Evolutionary conservation across 2,797 vertebrate species (phyloP).

Genomic region (Benthosema pterotum): DNA sequence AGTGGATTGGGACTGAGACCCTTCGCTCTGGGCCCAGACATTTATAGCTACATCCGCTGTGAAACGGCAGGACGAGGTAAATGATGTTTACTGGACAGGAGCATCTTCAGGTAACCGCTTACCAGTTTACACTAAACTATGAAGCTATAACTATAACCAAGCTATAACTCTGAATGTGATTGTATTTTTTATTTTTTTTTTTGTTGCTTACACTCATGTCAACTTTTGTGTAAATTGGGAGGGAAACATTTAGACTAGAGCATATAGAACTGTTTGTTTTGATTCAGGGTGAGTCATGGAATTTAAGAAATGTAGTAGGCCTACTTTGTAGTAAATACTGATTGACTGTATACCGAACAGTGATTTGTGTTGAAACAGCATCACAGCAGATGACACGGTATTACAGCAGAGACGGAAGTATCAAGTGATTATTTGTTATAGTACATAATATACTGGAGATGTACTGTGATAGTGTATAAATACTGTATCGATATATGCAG

Average conservation of each 20-base stretch:
- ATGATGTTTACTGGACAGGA: not conserved
- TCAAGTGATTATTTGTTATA: no score
- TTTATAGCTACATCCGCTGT: slow-evolving; percentile 11
- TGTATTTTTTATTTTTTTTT: not conserved
- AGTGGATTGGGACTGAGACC: slow-evolving; percentile 40
- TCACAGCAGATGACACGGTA: no score
- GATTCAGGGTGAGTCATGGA: not conserved
- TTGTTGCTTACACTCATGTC: not conserved
- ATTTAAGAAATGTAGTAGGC: not conserved
- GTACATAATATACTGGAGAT: no score
- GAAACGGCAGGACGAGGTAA: not conserved
- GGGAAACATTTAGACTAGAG: not conserved
- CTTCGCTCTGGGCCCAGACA: slow-evolving; percentile 21
- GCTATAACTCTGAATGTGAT: not conserved
- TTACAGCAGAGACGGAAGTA: no score
- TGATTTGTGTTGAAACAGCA: no score
- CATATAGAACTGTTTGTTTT: not conserved
- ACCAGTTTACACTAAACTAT: not conserved
- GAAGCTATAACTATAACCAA: no score
- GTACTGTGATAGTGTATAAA: no score
- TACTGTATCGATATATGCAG: no score
- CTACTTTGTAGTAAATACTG: no score
- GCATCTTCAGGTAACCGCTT: not conserved
- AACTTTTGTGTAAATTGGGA: not conserved
- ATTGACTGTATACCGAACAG: no score